These are phyloP conservation scores for Diogma glabrata DNA, from an alignment of 2,888 invertebrate genomes.

Conservation along the genomic window DNA sequence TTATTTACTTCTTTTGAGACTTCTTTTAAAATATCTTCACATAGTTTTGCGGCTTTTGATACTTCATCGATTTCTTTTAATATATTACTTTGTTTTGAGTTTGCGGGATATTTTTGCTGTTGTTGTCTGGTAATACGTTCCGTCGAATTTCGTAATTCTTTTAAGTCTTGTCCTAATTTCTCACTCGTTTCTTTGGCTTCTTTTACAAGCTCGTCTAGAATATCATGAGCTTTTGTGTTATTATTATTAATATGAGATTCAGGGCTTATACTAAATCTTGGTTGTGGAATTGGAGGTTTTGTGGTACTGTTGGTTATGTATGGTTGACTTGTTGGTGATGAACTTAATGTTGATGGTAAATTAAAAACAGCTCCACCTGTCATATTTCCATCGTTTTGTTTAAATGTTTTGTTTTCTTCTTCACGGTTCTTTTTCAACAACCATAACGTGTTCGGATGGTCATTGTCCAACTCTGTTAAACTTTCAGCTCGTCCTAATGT, in stretches of 20 bases:
- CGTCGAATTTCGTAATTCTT: constrained; percentile 39
- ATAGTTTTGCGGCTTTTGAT: constrained; percentile 39
- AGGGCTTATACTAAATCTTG: constrained; percentile 37
- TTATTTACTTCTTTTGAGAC: constrained; percentile 22
- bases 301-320: constrained; percentile 39
- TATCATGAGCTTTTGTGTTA: constrained; percentile 46
- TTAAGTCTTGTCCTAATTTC: constrained; percentile 53
- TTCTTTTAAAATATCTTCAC: constrained; percentile 38
- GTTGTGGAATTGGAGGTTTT: constrained; percentile 45
- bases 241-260: constrained; percentile 38
- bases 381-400: no score
- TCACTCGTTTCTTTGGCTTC: constrained; percentile 67
- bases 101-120: not conserved
- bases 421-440: not conserved
- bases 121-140: constrained; percentile 22
- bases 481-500: constrained; percentile 50
- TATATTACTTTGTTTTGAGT: constrained; percentile 26
- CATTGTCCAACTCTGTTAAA: constrained; percentile 41
- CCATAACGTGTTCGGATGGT: constrained; percentile 30
- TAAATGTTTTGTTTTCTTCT: constrained; percentile 24
- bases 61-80: constrained; percentile 36
- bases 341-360: constrained; percentile 27
- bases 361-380: constrained; percentile 35
- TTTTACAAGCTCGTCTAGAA: constrained; percentile 58
- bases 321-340: constrained; percentile 19